Conservation (phyloP, 2,797 vertebrate species). For the Centropyge bicolor region DNA sequence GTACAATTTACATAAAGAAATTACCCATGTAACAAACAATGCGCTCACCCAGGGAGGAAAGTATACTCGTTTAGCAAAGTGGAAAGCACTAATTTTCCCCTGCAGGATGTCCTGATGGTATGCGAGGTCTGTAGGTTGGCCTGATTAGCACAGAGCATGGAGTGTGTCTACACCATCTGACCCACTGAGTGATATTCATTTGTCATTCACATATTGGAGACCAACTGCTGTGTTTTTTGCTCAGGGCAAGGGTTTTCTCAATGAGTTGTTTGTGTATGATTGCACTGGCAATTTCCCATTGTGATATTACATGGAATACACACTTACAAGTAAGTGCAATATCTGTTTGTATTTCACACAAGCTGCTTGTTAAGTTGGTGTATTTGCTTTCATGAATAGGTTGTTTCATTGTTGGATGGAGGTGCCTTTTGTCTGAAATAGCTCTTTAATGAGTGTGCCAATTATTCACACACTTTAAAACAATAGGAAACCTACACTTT, state of each 20-base stretch:
- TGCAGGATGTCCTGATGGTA: slow-evolving; percentile 79
- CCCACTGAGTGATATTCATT: slow-evolving; percentile 82
- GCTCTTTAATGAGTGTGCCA: slow-evolving; percentile 2
- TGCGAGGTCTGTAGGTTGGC: slow-evolving; percentile 79
- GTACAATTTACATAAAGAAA: slow-evolving; percentile 75
- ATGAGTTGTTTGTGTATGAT: slow-evolving; percentile 77
- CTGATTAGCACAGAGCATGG: slow-evolving; percentile 81
- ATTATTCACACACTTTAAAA: not conserved
- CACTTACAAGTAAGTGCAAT: slow-evolving; percentile 53
- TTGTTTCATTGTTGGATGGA: slow-evolving; percentile 28
- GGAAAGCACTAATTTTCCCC: slow-evolving; percentile 78
- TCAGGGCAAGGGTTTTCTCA: slow-evolving; percentile 78
- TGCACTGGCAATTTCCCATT: slow-evolving; percentile 74
- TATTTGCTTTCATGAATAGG: slow-evolving; percentile 24
- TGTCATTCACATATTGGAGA: slow-evolving; percentile 83
- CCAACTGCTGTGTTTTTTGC: slow-evolving; percentile 80
- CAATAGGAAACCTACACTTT: not conserved
- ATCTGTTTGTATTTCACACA: slow-evolving; percentile 62
- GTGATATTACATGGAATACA: slow-evolving; percentile 61
- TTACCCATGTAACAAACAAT: slow-evolving; percentile 77
- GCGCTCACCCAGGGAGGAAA: slow-evolving; percentile 68
- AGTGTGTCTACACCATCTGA: slow-evolving; percentile 86
- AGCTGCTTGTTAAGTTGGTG: slow-evolving; percentile 25
- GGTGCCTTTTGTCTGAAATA: slow-evolving; percentile 16
- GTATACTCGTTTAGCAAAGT: slow-evolving; percentile 74